A percentile compares a stretch with the other conserved stretches of the same genome.
Evolutionary conservation across 53 echinoderm and acorn worm species (phyloP).

Genomic region (Zoroaster sp.): DNA sequence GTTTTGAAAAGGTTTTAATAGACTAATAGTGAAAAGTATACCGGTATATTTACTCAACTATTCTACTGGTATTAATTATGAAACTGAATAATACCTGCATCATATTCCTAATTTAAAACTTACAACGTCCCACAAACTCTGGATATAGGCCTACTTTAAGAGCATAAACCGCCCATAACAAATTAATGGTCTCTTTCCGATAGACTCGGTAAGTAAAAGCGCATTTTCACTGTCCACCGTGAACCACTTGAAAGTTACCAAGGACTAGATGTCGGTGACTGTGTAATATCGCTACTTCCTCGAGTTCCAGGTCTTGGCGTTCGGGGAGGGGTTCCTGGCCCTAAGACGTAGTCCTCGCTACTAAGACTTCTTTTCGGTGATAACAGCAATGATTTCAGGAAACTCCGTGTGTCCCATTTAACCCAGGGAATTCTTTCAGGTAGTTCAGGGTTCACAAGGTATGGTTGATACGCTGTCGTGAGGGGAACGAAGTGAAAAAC

Average conservation of each 20-base stretch:
- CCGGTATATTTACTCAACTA: no score
- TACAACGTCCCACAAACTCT: no score
- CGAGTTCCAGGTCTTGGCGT: background rate
- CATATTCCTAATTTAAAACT: no score
- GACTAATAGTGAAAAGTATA: no score
- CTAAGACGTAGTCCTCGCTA: constrained; percentile 45
- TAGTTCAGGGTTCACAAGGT: constrained; percentile 57
- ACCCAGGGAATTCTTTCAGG: constrained; percentile 46
- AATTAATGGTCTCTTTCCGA: no score
- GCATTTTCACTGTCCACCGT: no score
- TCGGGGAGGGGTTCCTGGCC: background rate
- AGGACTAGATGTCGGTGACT: constrained; percentile 27
- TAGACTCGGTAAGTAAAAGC: no score
- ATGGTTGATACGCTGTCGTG: constrained; percentile 72
- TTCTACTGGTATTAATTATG: no score
- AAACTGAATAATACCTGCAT: no score
- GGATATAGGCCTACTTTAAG: no score
- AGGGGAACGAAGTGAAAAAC: constrained; percentile 74
- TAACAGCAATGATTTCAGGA: constrained; percentile 43
- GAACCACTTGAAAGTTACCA: background rate
- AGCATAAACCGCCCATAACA: no score
- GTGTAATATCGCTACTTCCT: constrained; percentile 16
- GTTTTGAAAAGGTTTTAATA: no score
- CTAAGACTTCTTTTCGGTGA: constrained; percentile 31
- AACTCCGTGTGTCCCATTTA: constrained; percentile 52